These are phyloP conservation scores for Propithecus coquereli DNA, from an alignment of 2,113 vertebrate genomes.

Conservation along the genomic window DNA sequence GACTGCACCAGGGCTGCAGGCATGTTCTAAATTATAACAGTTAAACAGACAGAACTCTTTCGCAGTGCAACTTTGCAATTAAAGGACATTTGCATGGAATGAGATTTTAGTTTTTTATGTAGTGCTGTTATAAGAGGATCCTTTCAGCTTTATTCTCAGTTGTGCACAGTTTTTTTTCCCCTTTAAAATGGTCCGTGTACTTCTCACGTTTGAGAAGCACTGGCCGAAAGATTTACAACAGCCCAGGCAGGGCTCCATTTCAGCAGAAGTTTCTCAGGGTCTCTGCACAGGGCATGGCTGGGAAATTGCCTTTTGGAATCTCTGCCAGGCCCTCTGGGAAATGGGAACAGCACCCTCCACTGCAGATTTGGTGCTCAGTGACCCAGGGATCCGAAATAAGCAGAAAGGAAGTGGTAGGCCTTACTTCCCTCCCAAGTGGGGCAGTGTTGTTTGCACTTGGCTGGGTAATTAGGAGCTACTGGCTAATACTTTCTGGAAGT, in stretches of 20 bases:
- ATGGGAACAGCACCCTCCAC: neutral
- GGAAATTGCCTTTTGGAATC: neutral
- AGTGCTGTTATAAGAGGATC: neutral
- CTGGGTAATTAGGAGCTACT: neutral
- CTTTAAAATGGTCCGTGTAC: neutral
- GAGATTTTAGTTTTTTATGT: neutral
- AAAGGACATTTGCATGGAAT: neutral
- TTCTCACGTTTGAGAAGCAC: neutral
- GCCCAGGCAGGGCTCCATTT: neutral
- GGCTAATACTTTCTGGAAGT: neutral
- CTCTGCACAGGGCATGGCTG: neutral
- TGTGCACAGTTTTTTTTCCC: neutral
- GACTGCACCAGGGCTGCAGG: neutral
- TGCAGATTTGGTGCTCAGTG: neutral
- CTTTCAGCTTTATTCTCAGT: neutral
- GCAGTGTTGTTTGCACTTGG: neutral
- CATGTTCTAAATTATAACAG: neutral
- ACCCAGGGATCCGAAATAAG: neutral
- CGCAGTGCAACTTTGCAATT: neutral
- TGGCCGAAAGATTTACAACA: neutral
- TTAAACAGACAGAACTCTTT: neutral
- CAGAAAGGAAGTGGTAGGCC: neutral
- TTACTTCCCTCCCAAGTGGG: conserved; percentile 23
- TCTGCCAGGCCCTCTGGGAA: neutral
- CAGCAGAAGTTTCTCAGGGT: neutral